Base-by-base conservation (phyloP, 2,888 invertebrate species). In the Adelognathus sp. region DNA sequence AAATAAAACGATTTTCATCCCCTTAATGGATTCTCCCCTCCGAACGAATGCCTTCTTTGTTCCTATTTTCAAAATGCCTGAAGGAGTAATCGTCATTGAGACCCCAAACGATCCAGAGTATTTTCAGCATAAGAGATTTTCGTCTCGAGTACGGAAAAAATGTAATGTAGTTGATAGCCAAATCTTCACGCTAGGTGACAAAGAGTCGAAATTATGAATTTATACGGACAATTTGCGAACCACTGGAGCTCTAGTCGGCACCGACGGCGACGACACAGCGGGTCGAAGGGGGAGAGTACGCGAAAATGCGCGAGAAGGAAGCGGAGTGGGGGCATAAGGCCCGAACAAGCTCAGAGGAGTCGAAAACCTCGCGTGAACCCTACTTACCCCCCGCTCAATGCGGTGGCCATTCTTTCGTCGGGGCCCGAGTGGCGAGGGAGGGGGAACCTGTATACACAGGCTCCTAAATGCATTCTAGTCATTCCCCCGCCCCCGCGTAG, bases 361-460 rank as follows among this genome's bases (percentile, higher is more conserved):
- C 91, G 91, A 91, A 90, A 91, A 91, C 90, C 91, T 91, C 90
- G 86, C 86, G 89, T 91, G 90, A 91, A 91, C 91, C 90, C 90
- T 91, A 91, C 91, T 88, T 91, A 89, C 91, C 91, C 90, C 90
- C 91, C 90, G 90, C 90, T 79, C 80, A n/a, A n/a, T 9, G 7
- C 9, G 1, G 36, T 16, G 39, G 44, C 69, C 60, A 79, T 86
- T 87, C 86, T 86, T 88, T 88, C 85, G 82, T 82, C 76, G 87
- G 86, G 85, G 27, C 63, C 69, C 60, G 41, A 29, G 29, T n/a
- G 31, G 18, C 52, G 21, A 29, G 27, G 61, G 52, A 44, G 18
- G 69, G 41, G 54, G 29, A 82, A 80, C 80, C 81, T 84, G 86
- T 86, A 85, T 87, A n/a, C n/a, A n/a, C n/a, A n/a, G n/a, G 88